Conservation (phyloP, 2,888 invertebrate genomes). For the Nomada fabriciana region DNA sequence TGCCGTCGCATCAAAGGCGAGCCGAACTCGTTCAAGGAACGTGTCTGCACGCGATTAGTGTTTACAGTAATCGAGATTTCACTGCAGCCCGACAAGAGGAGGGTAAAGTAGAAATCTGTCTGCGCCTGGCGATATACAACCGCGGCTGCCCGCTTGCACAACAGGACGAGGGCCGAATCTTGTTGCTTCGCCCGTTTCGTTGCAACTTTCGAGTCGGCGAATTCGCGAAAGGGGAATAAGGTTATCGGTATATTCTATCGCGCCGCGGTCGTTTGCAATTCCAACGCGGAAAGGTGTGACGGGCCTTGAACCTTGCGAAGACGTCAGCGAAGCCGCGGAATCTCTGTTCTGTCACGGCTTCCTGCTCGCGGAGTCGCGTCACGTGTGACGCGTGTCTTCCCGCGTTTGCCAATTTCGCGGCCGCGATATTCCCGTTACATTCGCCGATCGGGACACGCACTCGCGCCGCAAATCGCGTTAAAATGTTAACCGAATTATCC, state of each 20-base stretch:
- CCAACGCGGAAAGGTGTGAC: slow-evolving; percentile 36
- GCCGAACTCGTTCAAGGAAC: no score
- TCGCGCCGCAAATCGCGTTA: slow-evolving; percentile 54
- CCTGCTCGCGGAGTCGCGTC: slow-evolving; percentile 20
- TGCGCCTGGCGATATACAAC: no score
- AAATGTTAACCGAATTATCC: slow-evolving; percentile 59
- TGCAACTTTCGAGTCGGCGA: no score
- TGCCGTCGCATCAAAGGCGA: no score
- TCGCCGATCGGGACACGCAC: slow-evolving; percentile 47
- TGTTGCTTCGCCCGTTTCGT: no score
- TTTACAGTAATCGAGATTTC: no score
- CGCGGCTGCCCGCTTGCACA: no score
- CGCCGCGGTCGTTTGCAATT: slow-evolving; percentile 34
- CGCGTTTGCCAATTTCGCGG: not conserved
- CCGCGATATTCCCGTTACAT: slow-evolving; percentile 49
- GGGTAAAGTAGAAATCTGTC: no score
- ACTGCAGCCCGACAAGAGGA: no score
- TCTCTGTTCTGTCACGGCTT: slow-evolving; percentile 12
- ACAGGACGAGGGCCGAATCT: no score
- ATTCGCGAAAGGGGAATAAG: not conserved
- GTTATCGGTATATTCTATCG: slow-evolving; percentile 15
- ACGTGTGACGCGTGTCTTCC: slow-evolving; percentile 17
- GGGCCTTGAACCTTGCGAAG: slow-evolving; percentile 51
- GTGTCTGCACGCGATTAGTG: no score
- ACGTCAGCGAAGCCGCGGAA: slow-evolving; percentile 37